These are phyloP conservation scores for Scaptomyza reducta DNA, from an alignment of 2,888 invertebrate species.

Conservation along the genomic window DNA sequence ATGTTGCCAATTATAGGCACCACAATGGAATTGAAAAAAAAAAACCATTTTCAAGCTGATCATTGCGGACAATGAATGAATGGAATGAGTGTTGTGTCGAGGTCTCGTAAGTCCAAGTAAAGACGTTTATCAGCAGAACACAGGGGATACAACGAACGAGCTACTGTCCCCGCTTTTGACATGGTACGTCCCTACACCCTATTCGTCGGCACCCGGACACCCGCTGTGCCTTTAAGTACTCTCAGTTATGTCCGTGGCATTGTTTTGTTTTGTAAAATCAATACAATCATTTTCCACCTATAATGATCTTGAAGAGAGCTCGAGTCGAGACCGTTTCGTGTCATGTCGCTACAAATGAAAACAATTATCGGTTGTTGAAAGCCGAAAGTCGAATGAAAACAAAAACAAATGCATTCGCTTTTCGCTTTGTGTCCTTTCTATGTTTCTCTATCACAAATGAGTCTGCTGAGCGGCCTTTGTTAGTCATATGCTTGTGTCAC, in stretches of 20 bases:
- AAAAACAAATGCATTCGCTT: slow-evolving; percentile 58
- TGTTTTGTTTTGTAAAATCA: slow-evolving; percentile 61
- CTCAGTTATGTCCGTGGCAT: slow-evolving; percentile 51
- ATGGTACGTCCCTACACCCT: slow-evolving; percentile 9
- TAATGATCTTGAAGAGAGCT: slow-evolving; percentile 58
- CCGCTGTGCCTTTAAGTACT: slow-evolving; percentile 74
- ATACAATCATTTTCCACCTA: slow-evolving; percentile 72
- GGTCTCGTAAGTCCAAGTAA: slow-evolving; percentile 29
- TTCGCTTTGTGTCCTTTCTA: slow-evolving; percentile 8
- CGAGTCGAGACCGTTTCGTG: slow-evolving; percentile 42
- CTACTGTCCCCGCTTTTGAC: slow-evolving; percentile 15
- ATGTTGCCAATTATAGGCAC: slow-evolving; percentile 60
- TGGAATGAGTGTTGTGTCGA: background rate
- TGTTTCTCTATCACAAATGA: slow-evolving; percentile 44
- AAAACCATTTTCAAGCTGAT: slow-evolving; percentile 37
- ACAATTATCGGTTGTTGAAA: slow-evolving; percentile 70
- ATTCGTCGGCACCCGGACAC: slow-evolving; percentile 5
- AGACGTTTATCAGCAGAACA: slow-evolving; percentile 27
- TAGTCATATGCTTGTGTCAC: background rate
- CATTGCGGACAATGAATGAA: slow-evolving; percentile 25
- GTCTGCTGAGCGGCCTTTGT: slow-evolving; percentile 55
- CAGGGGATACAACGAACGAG: slow-evolving; percentile 11
- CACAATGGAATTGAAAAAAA: slow-evolving; percentile 34
- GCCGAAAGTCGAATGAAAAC: slow-evolving; percentile 59
- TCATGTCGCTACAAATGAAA: slow-evolving; percentile 71